Base-by-base conservation (phyloP, 2,797 vertebrate genomes). In the Moxostoma hubbsi region DNA sequence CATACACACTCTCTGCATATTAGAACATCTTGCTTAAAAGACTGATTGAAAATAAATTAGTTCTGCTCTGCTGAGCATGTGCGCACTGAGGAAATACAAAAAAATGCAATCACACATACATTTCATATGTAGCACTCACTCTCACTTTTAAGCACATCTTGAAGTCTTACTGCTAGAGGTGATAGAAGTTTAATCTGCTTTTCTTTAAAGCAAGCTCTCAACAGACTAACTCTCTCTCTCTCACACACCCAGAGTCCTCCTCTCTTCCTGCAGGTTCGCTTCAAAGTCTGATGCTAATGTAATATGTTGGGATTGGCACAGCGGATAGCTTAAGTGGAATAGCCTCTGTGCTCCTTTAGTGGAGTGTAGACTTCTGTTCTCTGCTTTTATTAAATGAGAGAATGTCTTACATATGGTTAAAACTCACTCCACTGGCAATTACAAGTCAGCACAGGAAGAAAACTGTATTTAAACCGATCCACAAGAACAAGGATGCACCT, bases 321-420 rank as follows among this genome's bases (percentile, higher is more conserved):
- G 8, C 43, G 73, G 76, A 71, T 70, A 66, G 75, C 74, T 79
- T 83, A 85, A 84, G 72, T 82, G 81, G 81, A 86, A 82, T 72
- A 71, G 81, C 72, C 68, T 81, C 71, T 24, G 16, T 73, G 68
- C 75, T 82, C 63, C 61, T 74, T 81, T 73, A 82, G 59, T 65
- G 69, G 51, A 81, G 81, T 81, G 72, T 62, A 69, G 46, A 72
- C 53, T 84, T 79, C 78, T 77, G 50, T 81, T 73, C 71, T 81
- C 47, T 45, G 58, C 63, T 69, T 72, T 94, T 94, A 94, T 94
- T 94, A 94, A 94, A 94, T 94, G 93, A 94, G 90, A 90, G 91
- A 86, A 92, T 92, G 93, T 92, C 92, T 93, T 91, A 90, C 91
- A 91, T 50, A 81, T 86, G 87, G 84, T 93, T 92, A 92, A 88